Evolutionary conservation across 2,113 vertebrate species (phyloP), one percentile per base, ranked within the genome.

Genomic region (Benitochromis conjunctus): DNA sequence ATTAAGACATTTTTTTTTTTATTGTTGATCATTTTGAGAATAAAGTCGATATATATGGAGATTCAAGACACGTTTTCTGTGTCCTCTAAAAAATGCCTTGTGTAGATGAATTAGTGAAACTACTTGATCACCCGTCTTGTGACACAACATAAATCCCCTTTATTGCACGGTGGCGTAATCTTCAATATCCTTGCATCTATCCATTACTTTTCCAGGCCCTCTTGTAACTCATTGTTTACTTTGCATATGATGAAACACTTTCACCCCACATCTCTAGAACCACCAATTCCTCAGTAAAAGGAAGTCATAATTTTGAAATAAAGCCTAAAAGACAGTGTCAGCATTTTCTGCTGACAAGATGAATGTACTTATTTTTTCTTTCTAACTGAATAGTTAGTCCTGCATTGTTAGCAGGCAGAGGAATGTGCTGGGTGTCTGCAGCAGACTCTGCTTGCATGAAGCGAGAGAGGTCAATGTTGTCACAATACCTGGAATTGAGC

Each of bases 231-330:
- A 1, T 9, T 31, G 13, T 58, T 31, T 58, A 31, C 9, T 60
- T 60, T 60, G 9, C 57, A 60, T 60, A 60, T 60, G 57, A 60
- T 34, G 29, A 60, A 10, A 60, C 57, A 60, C 57, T 60, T 60
- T 34, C 57, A 60, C 18, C 8, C 29, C 57, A 10, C 19, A 62
- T 60, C 29, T 60, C 3, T 16, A 60, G 29, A 60, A 19, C 9
- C 18, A 16, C 9, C 6, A 29, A 34, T 60, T 60, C 57, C 57
- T 60, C 29, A 6, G 2, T 60, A 60, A 60, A 60, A 19, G 57
- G 57, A 60, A 60, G 0, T 60, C 10, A 34, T 26, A 2, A 19
- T 0, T 0, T 31, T 19, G 26, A 26, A 26, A 2, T 60, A 9
- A 60, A 34, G 1, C 0, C 16, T 6, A 6, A 19, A 34, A 34